Evolutionary conservation across 2,888 invertebrate species (phyloP).

Genomic region (Conomelus anceps): DNA sequence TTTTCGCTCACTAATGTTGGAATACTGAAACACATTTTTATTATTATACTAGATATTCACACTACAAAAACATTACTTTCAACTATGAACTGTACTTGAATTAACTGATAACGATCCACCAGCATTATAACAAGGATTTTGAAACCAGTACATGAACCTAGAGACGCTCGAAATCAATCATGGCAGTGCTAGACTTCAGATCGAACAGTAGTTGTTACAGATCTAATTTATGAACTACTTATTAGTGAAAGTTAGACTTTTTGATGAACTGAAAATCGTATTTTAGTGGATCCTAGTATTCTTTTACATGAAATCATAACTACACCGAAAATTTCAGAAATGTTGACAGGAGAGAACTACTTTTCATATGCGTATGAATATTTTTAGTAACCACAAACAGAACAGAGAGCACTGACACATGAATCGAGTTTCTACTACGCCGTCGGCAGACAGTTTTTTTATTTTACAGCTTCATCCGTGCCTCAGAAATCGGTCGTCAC

Average conservation of each 20-base stretch:
- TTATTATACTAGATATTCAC: not conserved
- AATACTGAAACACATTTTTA: not conserved
- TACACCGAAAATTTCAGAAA: not conserved
- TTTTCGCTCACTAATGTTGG: not conserved
- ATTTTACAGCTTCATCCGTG: not conserved
- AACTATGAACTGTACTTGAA: not conserved
- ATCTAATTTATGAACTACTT: not conserved
- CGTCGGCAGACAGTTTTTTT: too few relatives aligned
- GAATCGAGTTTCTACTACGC: not conserved
- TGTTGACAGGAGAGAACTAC: not conserved
- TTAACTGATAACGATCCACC: not conserved
- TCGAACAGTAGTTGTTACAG: not conserved
- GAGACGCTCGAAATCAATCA: constrained; percentile 46
- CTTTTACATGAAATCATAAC: not conserved
- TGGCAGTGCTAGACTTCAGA: constrained; percentile 39
- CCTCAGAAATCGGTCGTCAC: too few relatives aligned
- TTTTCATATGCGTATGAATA: not conserved
- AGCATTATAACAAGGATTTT: not conserved
- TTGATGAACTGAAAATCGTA: not conserved
- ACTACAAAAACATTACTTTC: not conserved
- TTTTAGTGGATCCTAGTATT: not conserved
- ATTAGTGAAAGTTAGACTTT: too few relatives aligned
- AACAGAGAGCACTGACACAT: not conserved
- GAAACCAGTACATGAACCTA: constrained; percentile 20
- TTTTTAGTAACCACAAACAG: not conserved